phyloP scores from a whole-genome alignment of 2,888 invertebrate species.

The Megaustenia siamemsis region DNA sequence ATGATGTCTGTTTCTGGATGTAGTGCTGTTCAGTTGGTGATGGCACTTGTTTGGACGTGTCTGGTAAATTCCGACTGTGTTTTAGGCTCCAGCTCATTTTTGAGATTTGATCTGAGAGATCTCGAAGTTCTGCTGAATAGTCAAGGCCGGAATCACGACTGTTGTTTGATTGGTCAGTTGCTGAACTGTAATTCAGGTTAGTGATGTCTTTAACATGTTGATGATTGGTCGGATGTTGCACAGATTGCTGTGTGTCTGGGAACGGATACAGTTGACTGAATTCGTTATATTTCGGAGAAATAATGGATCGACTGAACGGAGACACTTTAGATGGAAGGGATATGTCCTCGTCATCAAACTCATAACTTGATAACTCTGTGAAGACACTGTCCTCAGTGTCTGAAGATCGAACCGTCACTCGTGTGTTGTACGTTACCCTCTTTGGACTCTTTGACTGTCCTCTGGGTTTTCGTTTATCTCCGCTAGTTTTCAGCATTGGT shows the following conservation, averaged over 20 bases:
- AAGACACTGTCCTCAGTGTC: conserved; percentile 63
- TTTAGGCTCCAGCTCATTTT: conserved; percentile 63
- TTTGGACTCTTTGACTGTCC: conserved; percentile 70
- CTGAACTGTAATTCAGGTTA: conserved; percentile 2
- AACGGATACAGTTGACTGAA: conserved; percentile 44
- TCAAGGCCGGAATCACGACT: conserved; percentile 64
- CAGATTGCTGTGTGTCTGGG: neutral
- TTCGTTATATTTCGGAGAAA: conserved; percentile 51
- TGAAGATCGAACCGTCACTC: conserved; percentile 71
- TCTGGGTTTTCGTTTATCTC: conserved; percentile 32
- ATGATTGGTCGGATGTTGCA: neutral
- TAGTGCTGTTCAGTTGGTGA: neutral
- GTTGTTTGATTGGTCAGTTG: conserved; percentile 9
- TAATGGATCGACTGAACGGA: conserved; percentile 40
- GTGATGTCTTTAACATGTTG: conserved; percentile 35
- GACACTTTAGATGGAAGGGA: conserved; percentile 23
- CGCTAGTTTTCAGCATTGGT: conserved; percentile 10
- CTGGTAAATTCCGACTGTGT: neutral
- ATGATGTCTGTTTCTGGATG: neutral
- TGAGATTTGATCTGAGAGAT: conserved; percentile 70
- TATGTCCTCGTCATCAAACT: conserved; percentile 56
- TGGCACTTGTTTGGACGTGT: conserved; percentile 9
- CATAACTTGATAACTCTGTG: conserved; percentile 66
- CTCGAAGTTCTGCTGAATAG: conserved; percentile 67
- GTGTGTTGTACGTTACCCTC: conserved; percentile 72